Evolutionary conservation across 2,888 invertebrate genomes (phyloP), one percentile per base, ranked within the genome.

Genomic region (Hanleya hanleyi): DNA sequence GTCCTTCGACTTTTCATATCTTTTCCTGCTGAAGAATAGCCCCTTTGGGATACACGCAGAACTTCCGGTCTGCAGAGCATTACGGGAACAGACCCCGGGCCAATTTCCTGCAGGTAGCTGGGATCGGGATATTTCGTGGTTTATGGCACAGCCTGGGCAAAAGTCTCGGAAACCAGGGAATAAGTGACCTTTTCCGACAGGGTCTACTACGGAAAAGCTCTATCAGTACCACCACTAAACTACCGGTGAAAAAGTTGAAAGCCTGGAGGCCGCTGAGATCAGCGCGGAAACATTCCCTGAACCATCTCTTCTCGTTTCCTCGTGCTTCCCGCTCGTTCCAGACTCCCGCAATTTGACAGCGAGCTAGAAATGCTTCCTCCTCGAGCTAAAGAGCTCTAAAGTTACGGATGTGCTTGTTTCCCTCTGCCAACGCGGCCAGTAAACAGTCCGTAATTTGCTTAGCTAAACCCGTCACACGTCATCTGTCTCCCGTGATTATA

Each of bases 391-490:
- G 29, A 57, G 57, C 57, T 57, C 57, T 15, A 26, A 57, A 57
- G 57, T 57, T 32, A 57, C 57, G 57, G 57, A 57, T 57, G 32
- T 57, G 57, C 22, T 29, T 57, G 57, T 57, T 57, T 57, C 57
- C 57, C 57, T 32, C 57, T 57, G 57, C 57, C 57, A 57, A 57
- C 57, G 15, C 57, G 22, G 29, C 15, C 57, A 18, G 22, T 29
- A 57, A 57, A 29, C 57, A 57, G 22, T 32, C 29, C 29, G 29
- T 57, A 57, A 57, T 57, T 57, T 57, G 32, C 57, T 57, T 57
- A 57, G 57, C 57, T 29, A 57, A 57, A 57, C 22, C 57, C 57
- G 57, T 57, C 57, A 57, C 57, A 57, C 57, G 57, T 57, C 57
- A 57, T 57, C 57, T 26, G 57, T 57, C 57, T 57, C 12, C 57